Base-by-base conservation (phyloP, 53 echinoderm and acorn worm genomes). In the Stichopus horrens region DNA sequence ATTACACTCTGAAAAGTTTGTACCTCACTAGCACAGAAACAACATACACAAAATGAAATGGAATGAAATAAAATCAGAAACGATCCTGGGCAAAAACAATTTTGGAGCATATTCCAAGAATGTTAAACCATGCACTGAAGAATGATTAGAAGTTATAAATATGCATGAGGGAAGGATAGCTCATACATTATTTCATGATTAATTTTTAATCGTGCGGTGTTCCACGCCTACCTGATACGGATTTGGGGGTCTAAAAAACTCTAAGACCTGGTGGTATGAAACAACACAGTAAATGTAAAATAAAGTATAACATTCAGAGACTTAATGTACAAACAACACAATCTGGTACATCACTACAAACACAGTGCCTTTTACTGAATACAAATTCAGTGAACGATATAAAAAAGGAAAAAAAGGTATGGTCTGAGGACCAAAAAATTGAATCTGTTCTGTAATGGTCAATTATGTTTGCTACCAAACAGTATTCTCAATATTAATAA, bases 241-340 rank as follows among this genome's bases (percentile, higher is more conserved):
- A 58, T 81, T 55, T 81, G 81, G 81, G 81, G 56, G 55, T 81
- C 57, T 81, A 81, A 81, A 81, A 21, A 81, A 57, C 20, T 81
- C 81, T 81, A 81, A 81, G 5, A 81, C 81, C 81, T 81, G 81
- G 58, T 56, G 81, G 56, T 56, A 20, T 81, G 18, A 58, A 71
- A 71, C 71, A 71, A 71, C 19, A 71, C 71, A 71, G 18, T 4
- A 71, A n/a, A 71, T 20, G 19, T n/a, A 5, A 71, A 18, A 71
- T 71, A n/a, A 71, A 71, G 14, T 18, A 71, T 6, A 21, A 63
- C 10, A 37, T 37, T 37, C 37, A 37, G 37, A 37, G 37, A 37
- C 37, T 37, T 37, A 37, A 37, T 2, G 37, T 37, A 37, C 0
- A 37, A 37, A 37, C 37, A 2, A 37, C 37, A 37, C 37, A 37